phyloP scores from a whole-genome alignment of 2,113 vertebrate species.

The Micromys minutus region DNA sequence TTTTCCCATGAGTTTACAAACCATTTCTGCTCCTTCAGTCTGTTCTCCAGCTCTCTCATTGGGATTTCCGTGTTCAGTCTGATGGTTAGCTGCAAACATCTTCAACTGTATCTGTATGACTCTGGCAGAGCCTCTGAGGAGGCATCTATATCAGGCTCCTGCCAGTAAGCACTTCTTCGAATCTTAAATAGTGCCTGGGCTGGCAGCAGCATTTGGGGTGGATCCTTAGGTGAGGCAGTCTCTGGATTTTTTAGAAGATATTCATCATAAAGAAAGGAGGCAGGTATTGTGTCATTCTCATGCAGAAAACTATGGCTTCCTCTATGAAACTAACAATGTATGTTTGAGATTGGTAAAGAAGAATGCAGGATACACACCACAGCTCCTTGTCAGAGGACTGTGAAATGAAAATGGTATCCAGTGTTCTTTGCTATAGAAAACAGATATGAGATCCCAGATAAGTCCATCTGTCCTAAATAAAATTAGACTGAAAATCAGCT shows the following conservation, averaged over 20 bases:
- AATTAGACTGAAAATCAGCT: neutral
- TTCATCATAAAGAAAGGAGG: conserved; percentile 16
- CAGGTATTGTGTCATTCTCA: neutral
- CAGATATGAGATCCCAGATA: neutral
- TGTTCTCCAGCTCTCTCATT: no score
- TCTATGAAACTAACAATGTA: neutral
- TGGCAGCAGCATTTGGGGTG: no score
- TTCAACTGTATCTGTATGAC: no score
- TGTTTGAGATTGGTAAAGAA: conserved; percentile 34
- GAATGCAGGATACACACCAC: neutral
- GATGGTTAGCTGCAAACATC: no score
- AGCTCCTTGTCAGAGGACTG: neutral
- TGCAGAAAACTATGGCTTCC: neutral
- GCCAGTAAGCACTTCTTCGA: no score
- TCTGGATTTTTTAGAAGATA: neutral
- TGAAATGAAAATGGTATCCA: conserved; percentile 27
- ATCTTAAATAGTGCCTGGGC: no score
- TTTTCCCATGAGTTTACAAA: no score
- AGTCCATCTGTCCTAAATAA: neutral
- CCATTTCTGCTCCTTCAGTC: no score
- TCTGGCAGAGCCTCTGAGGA: no score
- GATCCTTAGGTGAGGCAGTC: no score
- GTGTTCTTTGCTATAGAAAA: neutral
- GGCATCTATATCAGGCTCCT: no score
- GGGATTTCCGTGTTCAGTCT: no score